Evolutionary conservation across 2,888 invertebrate species (phyloP).

Genomic region (Laothoe populi): DNA sequence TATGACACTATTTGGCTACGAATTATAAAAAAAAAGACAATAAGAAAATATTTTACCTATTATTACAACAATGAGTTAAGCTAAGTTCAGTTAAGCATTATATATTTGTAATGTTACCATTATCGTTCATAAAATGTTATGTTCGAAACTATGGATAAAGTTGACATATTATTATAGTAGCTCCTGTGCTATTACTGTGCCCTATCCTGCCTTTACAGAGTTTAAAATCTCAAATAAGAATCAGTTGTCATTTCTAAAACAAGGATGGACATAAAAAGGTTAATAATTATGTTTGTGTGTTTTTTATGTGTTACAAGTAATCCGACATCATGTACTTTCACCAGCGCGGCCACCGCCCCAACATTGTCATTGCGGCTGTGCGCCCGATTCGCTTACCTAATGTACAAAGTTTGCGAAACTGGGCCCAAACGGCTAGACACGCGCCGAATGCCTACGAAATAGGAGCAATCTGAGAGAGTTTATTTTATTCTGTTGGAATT

Average conservation of each 20-base stretch:
- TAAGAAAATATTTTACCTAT: no score
- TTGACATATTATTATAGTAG: no score
- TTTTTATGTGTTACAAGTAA: constrained; percentile 44
- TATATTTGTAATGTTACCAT: no score
- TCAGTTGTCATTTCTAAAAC: not conserved
- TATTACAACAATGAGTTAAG: no score
- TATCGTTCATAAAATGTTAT: no score
- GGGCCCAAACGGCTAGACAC: constrained; percentile 57
- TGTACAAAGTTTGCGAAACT: constrained; percentile 72
- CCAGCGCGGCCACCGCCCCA: constrained; percentile 57
- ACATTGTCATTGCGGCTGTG: constrained; percentile 71
- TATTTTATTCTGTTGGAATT: not conserved
- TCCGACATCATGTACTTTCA: constrained; percentile 70
- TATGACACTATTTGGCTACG: no score
- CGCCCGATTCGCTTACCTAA: constrained; percentile 76
- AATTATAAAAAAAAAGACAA: no score
- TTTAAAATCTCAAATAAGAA: not conserved
- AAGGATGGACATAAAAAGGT: constrained; percentile 6
- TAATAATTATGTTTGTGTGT: constrained; percentile 6
- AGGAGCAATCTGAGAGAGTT: constrained; percentile 45
- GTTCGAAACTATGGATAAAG: no score
- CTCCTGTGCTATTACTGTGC: no score
- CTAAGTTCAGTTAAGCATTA: no score
- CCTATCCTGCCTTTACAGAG: no score
- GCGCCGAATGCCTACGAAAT: constrained; percentile 55